A percentile compares a stretch with the other conserved stretches of the same genome.
These are phyloP conservation scores for Eulemur macaco DNA, from an alignment of 2,113 vertebrate species.

Conservation along the genomic window DNA sequence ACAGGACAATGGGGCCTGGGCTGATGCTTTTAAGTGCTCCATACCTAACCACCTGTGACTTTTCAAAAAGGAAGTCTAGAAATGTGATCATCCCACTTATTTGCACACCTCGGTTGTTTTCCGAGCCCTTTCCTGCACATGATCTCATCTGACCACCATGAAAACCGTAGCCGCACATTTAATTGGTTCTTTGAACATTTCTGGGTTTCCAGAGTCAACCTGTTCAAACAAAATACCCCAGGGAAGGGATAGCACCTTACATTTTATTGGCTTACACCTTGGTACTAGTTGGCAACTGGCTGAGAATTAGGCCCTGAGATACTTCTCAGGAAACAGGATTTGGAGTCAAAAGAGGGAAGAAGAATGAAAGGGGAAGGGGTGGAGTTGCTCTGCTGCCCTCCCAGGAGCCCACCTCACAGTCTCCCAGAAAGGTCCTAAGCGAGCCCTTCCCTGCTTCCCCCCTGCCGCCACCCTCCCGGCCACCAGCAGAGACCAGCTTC, in stretches of 20 bases:
- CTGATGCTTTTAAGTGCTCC: neutral
- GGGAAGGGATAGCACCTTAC: neutral
- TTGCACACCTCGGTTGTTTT: neutral
- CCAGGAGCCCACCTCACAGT: neutral
- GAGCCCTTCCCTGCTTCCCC: neutral
- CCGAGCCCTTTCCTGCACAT: neutral
- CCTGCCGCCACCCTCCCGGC: too few species aligned
- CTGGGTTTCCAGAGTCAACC: constrained; percentile 29
- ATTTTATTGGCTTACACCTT: neutral
- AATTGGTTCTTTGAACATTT: constrained; percentile 12
- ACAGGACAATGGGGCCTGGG: neutral
- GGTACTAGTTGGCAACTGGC: neutral
- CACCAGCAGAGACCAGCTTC: neutral
- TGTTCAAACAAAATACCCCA: constrained; percentile 6
- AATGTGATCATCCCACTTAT: neutral
- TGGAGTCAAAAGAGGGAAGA: neutral
- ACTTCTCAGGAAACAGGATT: neutral
- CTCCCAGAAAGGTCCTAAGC: neutral
- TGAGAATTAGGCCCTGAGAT: neutral
- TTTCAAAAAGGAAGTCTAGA: neutral
- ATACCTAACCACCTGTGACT: neutral
- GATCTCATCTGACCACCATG: neutral
- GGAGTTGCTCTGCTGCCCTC: fast-evolving
- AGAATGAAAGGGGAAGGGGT: neutral
- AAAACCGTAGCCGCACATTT: neutral